Evolutionary conservation across 2,888 invertebrate genomes (phyloP).

Genomic region (Matsumyia berberina): DNA sequence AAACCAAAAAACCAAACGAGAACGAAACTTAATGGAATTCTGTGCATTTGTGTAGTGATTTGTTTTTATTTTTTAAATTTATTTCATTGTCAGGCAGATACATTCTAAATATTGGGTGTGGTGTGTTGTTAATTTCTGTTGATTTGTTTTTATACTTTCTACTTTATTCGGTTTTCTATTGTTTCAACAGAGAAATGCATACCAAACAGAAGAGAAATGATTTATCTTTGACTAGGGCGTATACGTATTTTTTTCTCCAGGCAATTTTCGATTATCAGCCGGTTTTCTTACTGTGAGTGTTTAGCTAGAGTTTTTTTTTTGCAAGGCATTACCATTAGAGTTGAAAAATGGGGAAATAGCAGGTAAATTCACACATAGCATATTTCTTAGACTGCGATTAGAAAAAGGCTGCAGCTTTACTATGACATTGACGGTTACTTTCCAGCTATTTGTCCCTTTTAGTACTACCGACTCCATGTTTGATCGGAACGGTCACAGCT

Average conservation of each 20-base stretch:
- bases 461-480: too few species aligned
- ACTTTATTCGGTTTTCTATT: background rate
- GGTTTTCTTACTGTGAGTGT: too few species aligned
- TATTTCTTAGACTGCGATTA: too few species aligned
- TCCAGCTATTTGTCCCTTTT: too few species aligned
- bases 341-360: too few species aligned
- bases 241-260: constrained; percentile 30
- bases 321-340: too few species aligned
- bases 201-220: too few species aligned
- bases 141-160: background rate
- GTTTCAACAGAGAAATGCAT: background rate
- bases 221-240: background rate
- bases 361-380: too few species aligned
- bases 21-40: constrained; percentile 26
- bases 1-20: constrained; percentile 15
- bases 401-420: too few species aligned
- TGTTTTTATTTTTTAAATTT: background rate
- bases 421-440: too few species aligned
- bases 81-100: constrained; percentile 31
- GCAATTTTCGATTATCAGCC: background rate
- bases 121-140: constrained; percentile 42
- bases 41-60: constrained; percentile 66
- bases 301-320: too few species aligned
- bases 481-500: too few species aligned
- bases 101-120: constrained; percentile 42